A percentile compares a stretch with the other conserved stretches of the same genome.
phyloP scores from a whole-genome alignment of 1,140 invertebrate species.

The Stegodyphus dumicola region DNA sequence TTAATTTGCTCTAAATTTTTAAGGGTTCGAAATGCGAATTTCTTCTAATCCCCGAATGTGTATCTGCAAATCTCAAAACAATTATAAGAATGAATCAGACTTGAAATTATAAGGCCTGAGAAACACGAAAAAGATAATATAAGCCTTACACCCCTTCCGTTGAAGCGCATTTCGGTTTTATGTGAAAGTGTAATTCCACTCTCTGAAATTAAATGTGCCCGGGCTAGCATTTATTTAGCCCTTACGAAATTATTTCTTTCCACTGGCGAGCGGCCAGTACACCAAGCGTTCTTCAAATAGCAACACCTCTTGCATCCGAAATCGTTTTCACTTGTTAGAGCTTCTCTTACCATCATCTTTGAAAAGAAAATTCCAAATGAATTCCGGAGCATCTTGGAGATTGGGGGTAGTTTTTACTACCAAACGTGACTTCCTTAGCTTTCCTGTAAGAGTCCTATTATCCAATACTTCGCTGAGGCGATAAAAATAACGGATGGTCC shows the following conservation, averaged over 20 bases:
- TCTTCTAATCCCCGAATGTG: no score
- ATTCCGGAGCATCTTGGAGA: conserved; percentile 48
- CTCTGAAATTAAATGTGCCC: not conserved
- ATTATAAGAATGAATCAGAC: no score
- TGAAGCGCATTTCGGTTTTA: no score
- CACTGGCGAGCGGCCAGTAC: conserved; percentile 7
- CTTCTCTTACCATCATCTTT: conserved; percentile 2
- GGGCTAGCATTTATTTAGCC: conserved; percentile 2
- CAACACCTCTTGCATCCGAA: conserved; percentile 44
- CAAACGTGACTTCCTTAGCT: conserved; percentile 42
- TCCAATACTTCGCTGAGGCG: conserved; percentile 27
- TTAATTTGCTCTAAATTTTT: no score
- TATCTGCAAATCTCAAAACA: no score
- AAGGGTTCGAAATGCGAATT: no score
- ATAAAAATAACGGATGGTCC: conserved; percentile 40
- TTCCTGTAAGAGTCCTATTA: conserved; percentile 46
- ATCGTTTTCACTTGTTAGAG: conserved; percentile 53
- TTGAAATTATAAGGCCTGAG: no score
- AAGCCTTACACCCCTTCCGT: no score
- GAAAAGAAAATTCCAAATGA: conserved; percentile 54
- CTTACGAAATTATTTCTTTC: conserved; percentile 27
- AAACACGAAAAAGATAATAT: no score
- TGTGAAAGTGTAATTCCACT: not conserved
- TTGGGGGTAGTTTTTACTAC: conserved; percentile 43
- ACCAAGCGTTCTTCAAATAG: conserved; percentile 41